Percentiles rank a stretch among this genome's conserved stretches.
Evolutionary conservation across 2,113 vertebrate species (phyloP).

Genomic region (Cettia cetti): DNA sequence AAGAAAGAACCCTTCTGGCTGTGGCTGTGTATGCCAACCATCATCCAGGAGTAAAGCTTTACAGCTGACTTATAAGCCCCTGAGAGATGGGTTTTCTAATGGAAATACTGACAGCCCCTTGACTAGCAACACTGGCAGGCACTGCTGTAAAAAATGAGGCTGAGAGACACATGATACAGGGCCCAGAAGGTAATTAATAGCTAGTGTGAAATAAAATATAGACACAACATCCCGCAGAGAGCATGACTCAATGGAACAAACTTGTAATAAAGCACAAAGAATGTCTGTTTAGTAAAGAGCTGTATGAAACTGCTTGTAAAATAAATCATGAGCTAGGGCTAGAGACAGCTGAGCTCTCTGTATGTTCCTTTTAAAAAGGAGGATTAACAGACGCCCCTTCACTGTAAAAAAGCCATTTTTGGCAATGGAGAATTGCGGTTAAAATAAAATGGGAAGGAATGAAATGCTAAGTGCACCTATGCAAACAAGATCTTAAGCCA

Average conservation of each 20-base stretch:
- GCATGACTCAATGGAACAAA: slow-evolving; percentile 76
- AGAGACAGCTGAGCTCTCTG: slow-evolving; percentile 45
- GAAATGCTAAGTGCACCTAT: slow-evolving; percentile 48
- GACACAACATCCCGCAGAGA: slow-evolving; percentile 63
- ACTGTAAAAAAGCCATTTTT: slow-evolving; percentile 56
- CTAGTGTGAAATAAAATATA: slow-evolving; percentile 72
- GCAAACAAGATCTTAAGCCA: slow-evolving; percentile 27
- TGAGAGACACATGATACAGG: slow-evolving; percentile 65
- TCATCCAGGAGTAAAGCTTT: slow-evolving; percentile 59
- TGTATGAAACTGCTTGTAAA: slow-evolving; percentile 69
- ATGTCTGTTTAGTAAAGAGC: slow-evolving; percentile 65
- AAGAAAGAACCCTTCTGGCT: slow-evolving; percentile 24
- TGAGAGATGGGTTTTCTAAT: slow-evolving; percentile 70
- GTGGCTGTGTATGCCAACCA: slow-evolving; percentile 17
- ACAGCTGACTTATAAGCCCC: slow-evolving; percentile 60
- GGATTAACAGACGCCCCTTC: slow-evolving; percentile 29
- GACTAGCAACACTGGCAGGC: slow-evolving; percentile 62
- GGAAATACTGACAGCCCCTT: slow-evolving; percentile 73
- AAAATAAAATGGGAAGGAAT: slow-evolving; percentile 44
- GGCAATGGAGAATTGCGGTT: slow-evolving; percentile 3
- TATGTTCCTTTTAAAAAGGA: slow-evolving; percentile 60
- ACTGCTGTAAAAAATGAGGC: slow-evolving; percentile 70
- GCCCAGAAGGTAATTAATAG: slow-evolving; percentile 76
- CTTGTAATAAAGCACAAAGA: slow-evolving; percentile 74
- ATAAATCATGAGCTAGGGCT: slow-evolving; percentile 67